Conservation (phyloP, 35 echinoderm and acorn worm genomes). For the Diadema setosum region DNA sequence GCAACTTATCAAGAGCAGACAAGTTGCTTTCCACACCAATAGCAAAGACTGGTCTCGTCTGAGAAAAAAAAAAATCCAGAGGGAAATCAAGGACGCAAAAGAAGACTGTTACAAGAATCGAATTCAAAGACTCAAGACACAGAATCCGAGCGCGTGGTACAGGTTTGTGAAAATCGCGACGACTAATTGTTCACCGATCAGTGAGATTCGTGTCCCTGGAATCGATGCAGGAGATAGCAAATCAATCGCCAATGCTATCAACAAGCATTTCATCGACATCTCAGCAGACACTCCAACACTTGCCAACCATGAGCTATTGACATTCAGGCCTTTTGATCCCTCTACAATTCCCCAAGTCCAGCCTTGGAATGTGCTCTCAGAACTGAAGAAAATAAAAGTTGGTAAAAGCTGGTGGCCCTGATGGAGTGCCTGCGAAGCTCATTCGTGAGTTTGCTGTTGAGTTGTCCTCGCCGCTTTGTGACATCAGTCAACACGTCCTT, state of each 20-base stretch:
- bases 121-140: neutral
- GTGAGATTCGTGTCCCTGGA: too few relatives aligned
- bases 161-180: neutral
- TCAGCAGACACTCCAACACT: too few relatives aligned
- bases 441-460: constrained; percentile 34
- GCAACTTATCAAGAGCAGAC: neutral
- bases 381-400: neutral
- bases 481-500: constrained; percentile 47
- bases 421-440: constrained; percentile 36
- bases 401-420: constrained; percentile 25
- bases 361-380: neutral
- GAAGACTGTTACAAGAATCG: neutral
- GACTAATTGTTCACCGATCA: too few relatives aligned
- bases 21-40: too few relatives aligned
- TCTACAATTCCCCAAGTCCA: too few relatives aligned
- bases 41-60: too few relatives aligned
- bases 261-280: too few relatives aligned
- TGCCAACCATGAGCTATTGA: too few relatives aligned
- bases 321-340: too few relatives aligned
- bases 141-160: neutral
- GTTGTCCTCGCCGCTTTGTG: constrained; percentile 1
- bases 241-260: too few relatives aligned
- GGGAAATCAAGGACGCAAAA: neutral
- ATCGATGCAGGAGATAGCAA: too few relatives aligned
- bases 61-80: too few relatives aligned